A percentile compares a stretch with the other conserved stretches of the same genome.
Evolutionary conservation across 2,888 invertebrate species (phyloP).

Genomic region (Notodonta ziczac): DNA sequence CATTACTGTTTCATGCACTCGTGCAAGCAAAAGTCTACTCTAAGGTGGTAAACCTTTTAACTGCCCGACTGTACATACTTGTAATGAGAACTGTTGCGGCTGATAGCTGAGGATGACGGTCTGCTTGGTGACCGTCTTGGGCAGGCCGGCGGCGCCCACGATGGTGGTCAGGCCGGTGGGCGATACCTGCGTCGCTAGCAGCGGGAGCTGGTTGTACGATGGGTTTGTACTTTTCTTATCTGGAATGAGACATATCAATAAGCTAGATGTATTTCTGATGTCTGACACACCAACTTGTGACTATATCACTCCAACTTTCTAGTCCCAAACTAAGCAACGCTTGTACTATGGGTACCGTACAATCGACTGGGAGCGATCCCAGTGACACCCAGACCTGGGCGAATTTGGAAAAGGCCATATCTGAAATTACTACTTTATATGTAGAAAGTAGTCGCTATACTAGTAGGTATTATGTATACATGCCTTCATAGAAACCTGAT

Average conservation of each 20-base stretch:
- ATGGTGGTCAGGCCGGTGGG: constrained; percentile 66
- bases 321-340: too few relatives aligned
- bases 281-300: too few relatives aligned
- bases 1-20: too few relatives aligned
- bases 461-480: background rate
- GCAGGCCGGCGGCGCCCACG: constrained; percentile 64
- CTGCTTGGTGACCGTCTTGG: constrained; percentile 76
- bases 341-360: too few relatives aligned
- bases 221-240: constrained; percentile 75
- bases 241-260: constrained; percentile 34
- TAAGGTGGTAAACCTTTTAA: too few relatives aligned
- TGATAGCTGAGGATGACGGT: constrained; percentile 80
- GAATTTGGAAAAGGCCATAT: too few relatives aligned
- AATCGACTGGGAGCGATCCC: too few relatives aligned
- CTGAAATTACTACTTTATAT: background rate
- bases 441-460: background rate
- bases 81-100: constrained; percentile 66
- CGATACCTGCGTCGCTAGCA: constrained; percentile 64
- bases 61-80: constrained; percentile 54
- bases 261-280: too few relatives aligned
- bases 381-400: too few relatives aligned
- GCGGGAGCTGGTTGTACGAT: constrained; percentile 60
- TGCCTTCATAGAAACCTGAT: background rate
- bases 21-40: too few relatives aligned
- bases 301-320: too few relatives aligned